These are phyloP conservation scores for Axea sp. DNA, from an alignment of 2,888 invertebrate species.

Conservation along the genomic window DNA sequence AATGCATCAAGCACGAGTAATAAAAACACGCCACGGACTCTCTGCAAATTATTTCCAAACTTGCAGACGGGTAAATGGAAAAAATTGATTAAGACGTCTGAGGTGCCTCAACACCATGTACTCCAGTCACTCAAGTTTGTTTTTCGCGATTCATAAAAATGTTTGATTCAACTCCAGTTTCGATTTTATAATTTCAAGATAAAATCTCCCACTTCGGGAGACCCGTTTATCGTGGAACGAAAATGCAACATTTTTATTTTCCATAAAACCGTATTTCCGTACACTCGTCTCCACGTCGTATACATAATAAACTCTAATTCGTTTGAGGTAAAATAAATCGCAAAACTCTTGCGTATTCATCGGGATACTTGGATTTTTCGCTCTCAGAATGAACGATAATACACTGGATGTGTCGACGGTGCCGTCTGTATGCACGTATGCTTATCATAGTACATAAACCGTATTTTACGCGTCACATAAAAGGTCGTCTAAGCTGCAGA, in stretches of 20 bases:
- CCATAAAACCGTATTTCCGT: neutral
- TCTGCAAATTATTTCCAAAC: neutral
- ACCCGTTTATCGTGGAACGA: slow-evolving; percentile 1
- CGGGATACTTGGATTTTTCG: no score
- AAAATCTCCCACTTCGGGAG: slow-evolving; percentile 2
- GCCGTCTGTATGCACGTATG: no score
- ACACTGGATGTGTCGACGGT: no score
- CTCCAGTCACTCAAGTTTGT: no score
- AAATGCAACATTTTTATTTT: slow-evolving; percentile 9
- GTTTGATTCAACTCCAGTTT: neutral
- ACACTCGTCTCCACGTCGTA: neutral
- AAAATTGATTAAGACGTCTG: slow-evolving; percentile 10
- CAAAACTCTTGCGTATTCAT: no score
- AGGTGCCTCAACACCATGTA: neutral
- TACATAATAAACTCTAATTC: slow-evolving; percentile 11
- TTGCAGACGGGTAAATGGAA: neutral
- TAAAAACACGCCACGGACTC: neutral
- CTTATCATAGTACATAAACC: slow-evolving; percentile 9
- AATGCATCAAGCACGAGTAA: slow-evolving; percentile 9
- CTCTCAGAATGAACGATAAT: no score
- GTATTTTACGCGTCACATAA: slow-evolving; percentile 3
- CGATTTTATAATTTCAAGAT: neutral
- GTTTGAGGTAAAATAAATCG: slow-evolving; percentile 1
- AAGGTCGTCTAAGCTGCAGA: neutral
- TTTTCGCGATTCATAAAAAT: neutral